A percentile compares a stretch with the other conserved stretches of the same genome.
Conservation (phyloP, 2,113 vertebrate genomes). For the Pogonocichla stellata region DNA sequence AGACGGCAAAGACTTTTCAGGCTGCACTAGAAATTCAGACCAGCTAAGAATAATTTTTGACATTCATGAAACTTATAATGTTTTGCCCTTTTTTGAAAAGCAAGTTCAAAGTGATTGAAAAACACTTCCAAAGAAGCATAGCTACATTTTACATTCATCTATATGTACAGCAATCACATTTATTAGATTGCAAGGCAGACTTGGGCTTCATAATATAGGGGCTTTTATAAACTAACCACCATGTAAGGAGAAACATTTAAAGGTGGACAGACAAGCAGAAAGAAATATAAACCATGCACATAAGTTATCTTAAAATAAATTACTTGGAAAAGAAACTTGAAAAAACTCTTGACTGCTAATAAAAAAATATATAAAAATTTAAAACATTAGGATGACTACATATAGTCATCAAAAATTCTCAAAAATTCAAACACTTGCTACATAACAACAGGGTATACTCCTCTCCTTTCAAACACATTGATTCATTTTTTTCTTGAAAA, state of each 20-base stretch:
- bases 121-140: not conserved
- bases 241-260: not conserved
- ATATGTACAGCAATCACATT: fast-evolving
- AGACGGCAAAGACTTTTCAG: not conserved
- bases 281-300: not conserved
- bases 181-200: not conserved
- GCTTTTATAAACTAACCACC: not conserved
- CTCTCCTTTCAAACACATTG: not conserved
- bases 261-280: not conserved
- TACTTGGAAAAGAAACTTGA: not conserved
- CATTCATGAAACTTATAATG: not conserved
- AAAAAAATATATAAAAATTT: conserved; percentile 37
- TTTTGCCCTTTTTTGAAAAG: not conserved
- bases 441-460: not conserved
- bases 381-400: not conserved
- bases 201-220: not conserved
- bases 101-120: not conserved
- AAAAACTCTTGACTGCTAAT: conserved; percentile 37
- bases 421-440: not conserved
- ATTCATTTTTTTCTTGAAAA: not conserved
- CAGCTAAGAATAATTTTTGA: not conserved
- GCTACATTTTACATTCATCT: not conserved
- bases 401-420: not conserved
- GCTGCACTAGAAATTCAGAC: not conserved
- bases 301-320: not conserved